Evolutionary conservation across 2,888 invertebrate species (phyloP), one percentile per base, ranked within the genome.

Genomic region (Lymantria dispar): DNA sequence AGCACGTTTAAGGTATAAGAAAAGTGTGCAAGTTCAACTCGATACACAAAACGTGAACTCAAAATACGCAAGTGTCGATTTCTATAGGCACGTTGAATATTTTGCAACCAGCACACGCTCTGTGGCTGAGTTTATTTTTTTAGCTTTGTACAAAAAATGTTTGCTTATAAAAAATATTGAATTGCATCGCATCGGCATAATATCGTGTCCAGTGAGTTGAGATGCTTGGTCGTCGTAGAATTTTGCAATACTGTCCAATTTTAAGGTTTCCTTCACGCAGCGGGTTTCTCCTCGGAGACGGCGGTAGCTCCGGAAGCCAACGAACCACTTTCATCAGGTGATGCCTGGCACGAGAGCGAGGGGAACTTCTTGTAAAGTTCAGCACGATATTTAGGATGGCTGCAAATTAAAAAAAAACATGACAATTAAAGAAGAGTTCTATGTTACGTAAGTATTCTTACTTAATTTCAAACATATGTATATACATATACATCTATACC

Each of bases 291-390:
- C 62, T 93, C 93, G 52, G 94, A 94, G 60, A 94, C 92, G 43
- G 94, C 94, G 48, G 95, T 95, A 49, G 93, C 93, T 15, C 93
- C 95, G 7, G 95, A 95, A 3, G 93, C 94, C 43, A 93, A 93
- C 3, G 95, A 95, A 41, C 92, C 92, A 15, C 91, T 87, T 60
- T 95, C 95, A 51, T 94, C 94, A 15, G 91, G 87, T 37, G 91
- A 83, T 1, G 91, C 80, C 55, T 94, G 93, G 76, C 95, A 96
- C 12, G 94, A 92, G 72, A 96, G 89, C 54, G 95, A 94, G 31
- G 97, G 97, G 93, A 96, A 96, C 79, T 93, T 94, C 88, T 94
- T 93, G 83, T 94, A 93, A 58, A 97, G 89, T 39, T 95, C 96
- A 52, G 94, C 94, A 63, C 95, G 93, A 85, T 96, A 96, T 83